These are phyloP conservation scores for Delichon dasypus DNA, from an alignment of 2,797 vertebrate genomes.

Conservation along the genomic window DNA sequence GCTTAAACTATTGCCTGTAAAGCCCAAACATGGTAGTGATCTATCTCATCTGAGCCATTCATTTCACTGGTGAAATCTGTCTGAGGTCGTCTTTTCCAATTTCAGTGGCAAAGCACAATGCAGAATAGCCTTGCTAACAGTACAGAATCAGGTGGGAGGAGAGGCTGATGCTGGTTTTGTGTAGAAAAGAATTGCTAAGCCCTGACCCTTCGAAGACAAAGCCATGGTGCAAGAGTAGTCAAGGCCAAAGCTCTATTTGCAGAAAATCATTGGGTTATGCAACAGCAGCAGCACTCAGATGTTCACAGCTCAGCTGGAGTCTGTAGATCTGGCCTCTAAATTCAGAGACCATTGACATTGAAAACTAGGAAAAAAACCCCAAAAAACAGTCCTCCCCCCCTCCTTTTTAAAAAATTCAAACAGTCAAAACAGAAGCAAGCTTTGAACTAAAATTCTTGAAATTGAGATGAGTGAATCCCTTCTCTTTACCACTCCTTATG, in stretches of 20 bases:
- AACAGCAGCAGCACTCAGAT: not conserved
- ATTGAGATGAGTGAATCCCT: not conserved
- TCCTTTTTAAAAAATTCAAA: not conserved
- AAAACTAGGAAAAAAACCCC: not conserved
- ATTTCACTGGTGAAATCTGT: not conserved
- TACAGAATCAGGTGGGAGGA: constrained; percentile 6
- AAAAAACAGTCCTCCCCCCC: accelerated
- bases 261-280: constrained; percentile 19
- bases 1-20: not conserved
- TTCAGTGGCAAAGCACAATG: not conserved
- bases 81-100: not conserved
- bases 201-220: not conserved
- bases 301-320: constrained; percentile 10
- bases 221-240: not conserved
- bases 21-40: not conserved
- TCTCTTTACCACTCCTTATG: constrained; percentile 24
- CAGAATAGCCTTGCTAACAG: not conserved
- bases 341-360: not conserved
- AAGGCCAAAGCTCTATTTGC: constrained; percentile 22
- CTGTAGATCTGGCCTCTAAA: constrained; percentile 2
- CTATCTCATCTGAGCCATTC: not conserved
- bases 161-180: not conserved
- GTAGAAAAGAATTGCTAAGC: not conserved
- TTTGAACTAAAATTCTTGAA: constrained; percentile 12
- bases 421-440: not conserved